Conservation (phyloP, 2,888 invertebrate genomes). For the Plagiodera versicolora region DNA sequence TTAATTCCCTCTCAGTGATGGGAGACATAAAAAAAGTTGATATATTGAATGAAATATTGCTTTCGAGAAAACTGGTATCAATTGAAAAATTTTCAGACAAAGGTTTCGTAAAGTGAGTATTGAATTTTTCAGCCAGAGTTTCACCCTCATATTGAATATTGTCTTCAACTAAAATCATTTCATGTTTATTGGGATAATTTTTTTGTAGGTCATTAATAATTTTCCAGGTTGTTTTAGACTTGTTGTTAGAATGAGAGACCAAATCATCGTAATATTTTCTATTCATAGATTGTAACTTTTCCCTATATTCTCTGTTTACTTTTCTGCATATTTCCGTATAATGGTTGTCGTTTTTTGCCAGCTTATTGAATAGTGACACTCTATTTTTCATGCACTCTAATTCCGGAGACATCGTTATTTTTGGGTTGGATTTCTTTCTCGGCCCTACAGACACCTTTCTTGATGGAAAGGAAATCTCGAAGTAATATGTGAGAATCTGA, state of each 20-base stretch:
- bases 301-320: not conserved
- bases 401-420: not conserved
- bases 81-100: not conserved
- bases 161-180: not conserved
- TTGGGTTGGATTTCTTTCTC: not conserved
- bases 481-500: not conserved
- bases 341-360: not conserved
- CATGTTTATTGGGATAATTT: not conserved
- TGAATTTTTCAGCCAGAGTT: not conserved
- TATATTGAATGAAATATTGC: not conserved
- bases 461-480: no score
- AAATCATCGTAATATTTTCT: not conserved
- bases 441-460: not conserved
- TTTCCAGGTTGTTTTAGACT: no score
- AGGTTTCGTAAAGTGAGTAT: not conserved
- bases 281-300: constrained; percentile 4
- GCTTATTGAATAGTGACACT: not conserved
- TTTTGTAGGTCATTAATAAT: not conserved
- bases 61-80: not conserved
- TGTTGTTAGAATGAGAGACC: not conserved
- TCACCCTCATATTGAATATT: not conserved
- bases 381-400: not conserved
- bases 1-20: not conserved
- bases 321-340: not conserved
- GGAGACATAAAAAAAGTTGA: not conserved